phyloP scores from a whole-genome alignment of 2,113 vertebrate species.

The Diadophis punctatus region DNA sequence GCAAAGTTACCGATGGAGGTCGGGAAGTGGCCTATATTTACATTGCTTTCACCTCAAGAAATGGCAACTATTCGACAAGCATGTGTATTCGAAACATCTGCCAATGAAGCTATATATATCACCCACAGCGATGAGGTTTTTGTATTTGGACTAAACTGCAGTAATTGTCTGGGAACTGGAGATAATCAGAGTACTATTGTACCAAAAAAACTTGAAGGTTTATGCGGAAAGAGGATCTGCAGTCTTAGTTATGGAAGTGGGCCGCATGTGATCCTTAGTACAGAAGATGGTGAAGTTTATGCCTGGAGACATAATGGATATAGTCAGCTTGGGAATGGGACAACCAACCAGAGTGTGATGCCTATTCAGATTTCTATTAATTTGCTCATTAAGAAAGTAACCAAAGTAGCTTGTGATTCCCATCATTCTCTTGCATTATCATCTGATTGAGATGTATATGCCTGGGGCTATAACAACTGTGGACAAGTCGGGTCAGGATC shows the following conservation, averaged over 20 bases:
- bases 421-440: constrained; percentile 93
- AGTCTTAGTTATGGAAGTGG: too few relatives aligned
- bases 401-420: constrained; percentile 91
- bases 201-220: too few relatives aligned
- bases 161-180: too few relatives aligned
- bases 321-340: constrained; percentile 94
- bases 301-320: constrained; percentile 98
- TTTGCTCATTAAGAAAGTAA: constrained; percentile 85
- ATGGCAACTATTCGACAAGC: constrained; percentile 82
- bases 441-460: constrained; percentile 89
- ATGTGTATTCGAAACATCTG: constrained; percentile 89
- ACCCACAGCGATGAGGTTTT: constrained; percentile 90
- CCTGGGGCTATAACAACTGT: constrained; percentile 98
- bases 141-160: too few relatives aligned
- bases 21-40: constrained; percentile 94
- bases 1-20: constrained; percentile 88
- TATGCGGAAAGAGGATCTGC: too few relatives aligned
- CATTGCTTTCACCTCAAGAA: constrained; percentile 84
- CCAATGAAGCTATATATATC: constrained; percentile 90
- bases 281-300: constrained; percentile 93
- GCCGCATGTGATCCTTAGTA: too few relatives aligned
- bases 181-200: too few relatives aligned
- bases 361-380: constrained; percentile 87
- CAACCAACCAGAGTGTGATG: constrained; percentile 85
- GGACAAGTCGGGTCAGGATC: constrained; percentile 96